phyloP scores from a whole-genome alignment of 2,113 vertebrate species.

The Polypterus senegalus region DNA sequence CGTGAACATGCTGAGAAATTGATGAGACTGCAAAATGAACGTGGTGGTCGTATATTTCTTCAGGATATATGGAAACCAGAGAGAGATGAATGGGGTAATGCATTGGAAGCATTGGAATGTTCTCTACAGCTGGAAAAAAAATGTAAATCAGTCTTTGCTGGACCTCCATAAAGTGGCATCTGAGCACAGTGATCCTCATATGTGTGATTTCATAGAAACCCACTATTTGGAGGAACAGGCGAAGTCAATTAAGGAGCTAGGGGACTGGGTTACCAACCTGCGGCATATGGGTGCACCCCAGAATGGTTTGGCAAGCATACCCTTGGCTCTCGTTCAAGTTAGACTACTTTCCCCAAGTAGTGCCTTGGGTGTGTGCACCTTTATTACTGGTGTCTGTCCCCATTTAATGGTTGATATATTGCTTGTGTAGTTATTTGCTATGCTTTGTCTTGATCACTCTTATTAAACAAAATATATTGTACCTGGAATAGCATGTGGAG shows the following conservation, averaged over 20 bases:
- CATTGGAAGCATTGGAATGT: slow-evolving; percentile 78
- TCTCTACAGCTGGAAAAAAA: slow-evolving; percentile 82
- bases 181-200: slow-evolving; percentile 78
- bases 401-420: not conserved
- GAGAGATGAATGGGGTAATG: slow-evolving; percentile 85
- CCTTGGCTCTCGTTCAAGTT: slow-evolving; percentile 33
- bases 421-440: not conserved
- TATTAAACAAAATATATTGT: too few species aligned
- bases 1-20: slow-evolving; percentile 75
- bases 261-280: slow-evolving; percentile 85
- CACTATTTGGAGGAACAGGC: slow-evolving; percentile 90
- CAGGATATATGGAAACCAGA: slow-evolving; percentile 83
- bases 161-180: slow-evolving; percentile 82
- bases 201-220: slow-evolving; percentile 89
- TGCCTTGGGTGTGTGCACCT: not conserved
- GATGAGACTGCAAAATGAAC: slow-evolving; percentile 74
- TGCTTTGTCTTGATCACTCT: too few species aligned
- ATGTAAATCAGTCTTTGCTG: slow-evolving; percentile 78
- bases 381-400: too few species aligned
- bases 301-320: slow-evolving; percentile 89
- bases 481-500: too few species aligned
- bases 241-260: slow-evolving; percentile 83
- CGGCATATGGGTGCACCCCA: slow-evolving; percentile 81
- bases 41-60: slow-evolving; percentile 72
- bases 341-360: not conserved